phyloP scores from a whole-genome alignment of 2,888 invertebrate genomes.

The Tipula confusa region DNA sequence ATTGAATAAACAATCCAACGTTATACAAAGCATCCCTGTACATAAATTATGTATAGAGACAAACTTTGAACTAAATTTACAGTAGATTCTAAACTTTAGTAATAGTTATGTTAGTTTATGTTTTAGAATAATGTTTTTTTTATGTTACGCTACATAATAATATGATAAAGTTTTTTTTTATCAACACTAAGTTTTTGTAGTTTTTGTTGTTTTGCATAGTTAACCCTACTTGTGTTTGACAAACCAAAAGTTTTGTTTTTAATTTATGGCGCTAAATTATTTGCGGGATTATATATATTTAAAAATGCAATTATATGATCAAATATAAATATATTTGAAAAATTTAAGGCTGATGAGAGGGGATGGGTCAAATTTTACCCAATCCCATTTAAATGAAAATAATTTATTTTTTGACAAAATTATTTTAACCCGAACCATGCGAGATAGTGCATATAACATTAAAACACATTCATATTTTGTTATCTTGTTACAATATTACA shows the following conservation, averaged over 20 bases:
- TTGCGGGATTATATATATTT: background rate
- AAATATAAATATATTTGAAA: background rate
- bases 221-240: background rate
- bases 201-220: background rate
- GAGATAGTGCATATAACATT: background rate
- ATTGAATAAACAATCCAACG: background rate
- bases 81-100: background rate
- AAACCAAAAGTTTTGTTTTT: background rate
- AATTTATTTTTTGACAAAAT: background rate
- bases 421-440: background rate
- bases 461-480: background rate
- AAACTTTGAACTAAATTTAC: background rate
- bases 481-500: background rate
- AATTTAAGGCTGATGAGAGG: background rate
- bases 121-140: background rate
- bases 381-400: background rate
- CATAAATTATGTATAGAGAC: background rate
- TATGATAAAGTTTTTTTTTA: constrained; percentile 5
- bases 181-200: background rate
- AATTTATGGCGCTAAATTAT: background rate
- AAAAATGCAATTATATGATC: background rate
- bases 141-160: background rate
- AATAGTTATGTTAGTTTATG: constrained; percentile 14
- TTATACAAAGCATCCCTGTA: background rate
- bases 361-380: background rate